A percentile compares a stretch with the other conserved stretches of the same genome.
These are phyloP conservation scores for Monochamus alternatus DNA, from an alignment of 2,888 invertebrate genomes.

Conservation along the genomic window DNA sequence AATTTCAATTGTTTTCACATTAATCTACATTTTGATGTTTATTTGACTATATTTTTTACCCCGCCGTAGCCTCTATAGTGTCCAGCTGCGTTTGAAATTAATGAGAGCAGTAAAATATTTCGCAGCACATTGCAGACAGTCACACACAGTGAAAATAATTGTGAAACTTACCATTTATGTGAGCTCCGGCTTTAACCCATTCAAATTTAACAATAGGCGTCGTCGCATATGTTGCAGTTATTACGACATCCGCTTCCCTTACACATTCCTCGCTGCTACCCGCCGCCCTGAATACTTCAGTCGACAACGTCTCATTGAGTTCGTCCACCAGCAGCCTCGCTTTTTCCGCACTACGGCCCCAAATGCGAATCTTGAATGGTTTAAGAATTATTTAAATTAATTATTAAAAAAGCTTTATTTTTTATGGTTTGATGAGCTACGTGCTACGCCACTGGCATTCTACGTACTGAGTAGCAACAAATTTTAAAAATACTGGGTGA, in stretches of 20 bases:
- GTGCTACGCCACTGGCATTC: too few relatives aligned
- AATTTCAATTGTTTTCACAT: too few relatives aligned
- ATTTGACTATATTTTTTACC: too few relatives aligned
- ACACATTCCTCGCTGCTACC: slow-evolving; percentile 72
- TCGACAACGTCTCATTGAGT: slow-evolving; percentile 58
- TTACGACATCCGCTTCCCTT: slow-evolving; percentile 75
- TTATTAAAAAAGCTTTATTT: background rate
- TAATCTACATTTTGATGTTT: too few relatives aligned
- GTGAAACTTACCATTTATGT: slow-evolving; percentile 75
- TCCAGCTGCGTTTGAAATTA: background rate
- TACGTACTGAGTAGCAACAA: too few relatives aligned
- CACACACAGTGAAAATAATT: too few relatives aligned
- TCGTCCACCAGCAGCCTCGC: slow-evolving; percentile 65
- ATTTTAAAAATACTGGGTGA: too few relatives aligned
- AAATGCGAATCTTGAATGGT: slow-evolving; percentile 70
- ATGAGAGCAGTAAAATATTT: too few relatives aligned
- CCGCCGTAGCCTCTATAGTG: background rate
- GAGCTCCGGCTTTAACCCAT: slow-evolving; percentile 74
- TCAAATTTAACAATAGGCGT: slow-evolving; percentile 72
- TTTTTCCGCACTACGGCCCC: slow-evolving; percentile 72
- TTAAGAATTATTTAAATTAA: slow-evolving; percentile 9
- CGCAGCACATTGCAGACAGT: too few relatives aligned
- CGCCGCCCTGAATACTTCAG: slow-evolving; percentile 52
- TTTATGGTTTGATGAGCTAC: too few relatives aligned
- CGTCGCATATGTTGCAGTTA: slow-evolving; percentile 73